A percentile compares a stretch with the other conserved stretches of the same genome.
These are phyloP conservation scores for Hyposoter didymator DNA, from an alignment of 2,888 invertebrate genomes.

Conservation along the genomic window DNA sequence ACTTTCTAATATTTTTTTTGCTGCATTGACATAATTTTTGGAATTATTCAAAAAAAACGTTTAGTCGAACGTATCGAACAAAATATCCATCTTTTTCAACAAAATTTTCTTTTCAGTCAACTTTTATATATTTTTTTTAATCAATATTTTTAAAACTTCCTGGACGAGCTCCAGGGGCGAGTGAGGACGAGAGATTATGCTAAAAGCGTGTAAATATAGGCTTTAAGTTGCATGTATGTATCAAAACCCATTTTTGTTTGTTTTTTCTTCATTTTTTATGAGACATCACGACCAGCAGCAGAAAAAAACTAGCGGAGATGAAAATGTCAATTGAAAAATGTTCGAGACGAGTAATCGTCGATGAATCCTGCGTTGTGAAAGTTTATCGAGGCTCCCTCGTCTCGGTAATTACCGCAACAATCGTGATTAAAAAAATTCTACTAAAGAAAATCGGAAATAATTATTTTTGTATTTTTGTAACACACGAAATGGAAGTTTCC, in stretches of 20 bases:
- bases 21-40: too few species aligned
- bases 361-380: conserved; percentile 57
- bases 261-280: conserved; percentile 15
- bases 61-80: too few species aligned
- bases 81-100: too few species aligned
- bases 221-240: conserved; percentile 72
- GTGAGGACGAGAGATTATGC: conserved; percentile 41
- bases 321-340: conserved; percentile 19
- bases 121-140: conserved; percentile 16
- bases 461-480: not conserved
- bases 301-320: not conserved
- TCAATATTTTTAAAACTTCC: not conserved
- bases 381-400: conserved; percentile 55
- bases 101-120: too few species aligned
- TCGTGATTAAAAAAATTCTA: not conserved
- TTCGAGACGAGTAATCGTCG: conserved; percentile 15
- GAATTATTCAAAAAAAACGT: too few species aligned
- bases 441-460: not conserved
- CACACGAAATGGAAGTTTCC: not conserved
- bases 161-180: conserved; percentile 16
- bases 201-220: conserved; percentile 77
- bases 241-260: conserved; percentile 18
- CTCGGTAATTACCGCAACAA: conserved; percentile 60
- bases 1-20: too few species aligned
- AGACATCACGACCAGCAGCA: conserved; percentile 21